Evolutionary conservation across 1,140 invertebrate genomes (phyloP).

Genomic region (Cyphomyrmex costatus): DNA sequence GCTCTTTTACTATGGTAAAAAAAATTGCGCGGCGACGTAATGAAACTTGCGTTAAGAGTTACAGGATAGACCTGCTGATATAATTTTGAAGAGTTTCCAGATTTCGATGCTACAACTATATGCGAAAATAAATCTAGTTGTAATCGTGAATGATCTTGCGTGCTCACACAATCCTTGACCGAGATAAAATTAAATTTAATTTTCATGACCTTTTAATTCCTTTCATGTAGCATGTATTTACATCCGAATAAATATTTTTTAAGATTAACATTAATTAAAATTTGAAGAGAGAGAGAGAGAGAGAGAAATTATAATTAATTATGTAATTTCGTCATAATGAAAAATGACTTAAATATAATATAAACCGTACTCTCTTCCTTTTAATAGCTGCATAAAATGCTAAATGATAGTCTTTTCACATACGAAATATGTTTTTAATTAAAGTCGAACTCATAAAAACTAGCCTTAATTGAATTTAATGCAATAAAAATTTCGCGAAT

Average conservation of each 20-base stretch:
- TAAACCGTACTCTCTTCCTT: neutral
- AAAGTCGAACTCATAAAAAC: neutral
- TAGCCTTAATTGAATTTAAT: neutral
- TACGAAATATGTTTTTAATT: constrained; percentile 5
- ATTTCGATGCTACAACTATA: neutral
- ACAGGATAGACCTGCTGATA: too few species aligned
- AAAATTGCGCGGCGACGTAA: too few species aligned
- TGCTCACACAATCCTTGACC: neutral
- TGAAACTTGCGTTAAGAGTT: too few species aligned
- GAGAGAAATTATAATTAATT: neutral
- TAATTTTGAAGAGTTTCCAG: constrained; percentile 6
- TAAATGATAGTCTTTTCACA: neutral
- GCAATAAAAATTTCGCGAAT: neutral
- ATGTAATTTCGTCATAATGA: neutral
- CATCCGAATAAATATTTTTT: neutral
- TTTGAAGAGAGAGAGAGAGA: neutral
- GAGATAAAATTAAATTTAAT: constrained; percentile 4
- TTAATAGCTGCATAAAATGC: constrained; percentile 11
- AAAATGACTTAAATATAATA: constrained; percentile 3
- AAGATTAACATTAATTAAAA: constrained; percentile 5
- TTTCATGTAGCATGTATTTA: neutral
- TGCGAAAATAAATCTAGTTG: neutral
- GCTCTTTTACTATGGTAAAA: too few species aligned
- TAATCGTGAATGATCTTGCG: neutral
- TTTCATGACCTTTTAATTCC: neutral